A percentile compares a stretch with the other conserved stretches of the same genome.
These are phyloP conservation scores for Macropis europaea DNA, from an alignment of 2,888 invertebrate species.

Conservation along the genomic window DNA sequence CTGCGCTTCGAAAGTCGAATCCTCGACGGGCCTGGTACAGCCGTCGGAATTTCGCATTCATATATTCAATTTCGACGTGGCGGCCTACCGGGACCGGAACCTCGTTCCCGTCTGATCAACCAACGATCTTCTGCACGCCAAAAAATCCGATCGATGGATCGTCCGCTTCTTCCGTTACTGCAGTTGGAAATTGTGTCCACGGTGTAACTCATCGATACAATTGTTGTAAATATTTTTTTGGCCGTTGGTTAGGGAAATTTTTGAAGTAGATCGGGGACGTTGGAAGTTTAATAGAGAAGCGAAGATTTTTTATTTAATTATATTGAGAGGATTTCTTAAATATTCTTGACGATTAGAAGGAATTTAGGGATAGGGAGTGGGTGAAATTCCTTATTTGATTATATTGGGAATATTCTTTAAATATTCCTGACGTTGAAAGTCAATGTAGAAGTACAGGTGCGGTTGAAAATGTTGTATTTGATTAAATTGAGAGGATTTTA, in stretches of 20 bases:
- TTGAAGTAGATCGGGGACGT: background rate
- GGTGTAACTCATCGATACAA: too few relatives aligned
- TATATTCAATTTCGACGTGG: constrained; percentile 58
- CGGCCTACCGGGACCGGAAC: constrained; percentile 39
- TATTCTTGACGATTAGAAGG: constrained; percentile 22
- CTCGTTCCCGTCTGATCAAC: constrained; percentile 23
- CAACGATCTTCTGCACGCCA: constrained; percentile 18
- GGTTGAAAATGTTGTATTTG: too few relatives aligned
- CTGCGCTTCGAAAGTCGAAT: constrained; percentile 45
- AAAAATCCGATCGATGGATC: constrained; percentile 1
- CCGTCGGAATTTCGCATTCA: constrained; percentile 55
- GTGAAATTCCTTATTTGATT: too few relatives aligned
- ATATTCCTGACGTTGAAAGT: too few relatives aligned
- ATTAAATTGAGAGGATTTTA: too few relatives aligned
- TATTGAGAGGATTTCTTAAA: constrained; percentile 26
- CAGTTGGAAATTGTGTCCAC: too few relatives aligned
- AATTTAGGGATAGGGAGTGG: too few relatives aligned
- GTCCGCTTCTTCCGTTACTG: too few relatives aligned
- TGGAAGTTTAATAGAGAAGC: constrained; percentile 11
- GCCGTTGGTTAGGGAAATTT: background rate
- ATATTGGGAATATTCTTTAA: too few relatives aligned
- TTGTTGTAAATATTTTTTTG: too few relatives aligned
- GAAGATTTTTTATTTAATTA: constrained; percentile 25
- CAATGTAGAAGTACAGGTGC: too few relatives aligned
- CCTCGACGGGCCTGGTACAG: constrained; percentile 40